Conservation (phyloP, 2,797 vertebrate species). For the Nothura maculosa region DNA sequence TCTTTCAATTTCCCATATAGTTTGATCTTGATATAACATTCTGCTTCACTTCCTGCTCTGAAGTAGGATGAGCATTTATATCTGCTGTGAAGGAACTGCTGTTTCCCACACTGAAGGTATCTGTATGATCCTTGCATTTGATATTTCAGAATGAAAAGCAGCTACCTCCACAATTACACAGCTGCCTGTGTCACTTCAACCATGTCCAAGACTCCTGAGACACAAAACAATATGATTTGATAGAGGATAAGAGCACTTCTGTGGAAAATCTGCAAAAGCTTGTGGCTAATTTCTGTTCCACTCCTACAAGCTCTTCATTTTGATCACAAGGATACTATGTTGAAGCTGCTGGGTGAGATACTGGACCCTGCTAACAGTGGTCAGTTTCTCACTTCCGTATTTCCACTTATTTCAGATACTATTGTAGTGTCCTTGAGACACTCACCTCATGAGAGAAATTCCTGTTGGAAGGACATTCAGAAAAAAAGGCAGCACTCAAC, state of each 20-base stretch:
- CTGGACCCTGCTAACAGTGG: not conserved
- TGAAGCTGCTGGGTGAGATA: not conserved
- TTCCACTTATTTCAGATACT: conserved; percentile 2
- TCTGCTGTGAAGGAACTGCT: not conserved
- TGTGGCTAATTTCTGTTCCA: not conserved
- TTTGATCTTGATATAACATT: not conserved
- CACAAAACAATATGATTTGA: not conserved
- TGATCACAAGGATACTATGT: not conserved
- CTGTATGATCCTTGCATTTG: not conserved
- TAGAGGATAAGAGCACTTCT: not conserved
- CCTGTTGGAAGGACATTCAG: not conserved
- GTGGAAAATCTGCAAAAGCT: not conserved
- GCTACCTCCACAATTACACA: not conserved
- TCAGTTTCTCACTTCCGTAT: not conserved
- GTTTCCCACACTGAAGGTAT: not conserved
- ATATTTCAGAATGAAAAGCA: not conserved
- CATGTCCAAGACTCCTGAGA: not conserved
- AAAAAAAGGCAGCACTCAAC: not conserved
- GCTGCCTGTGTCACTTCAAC: not conserved
- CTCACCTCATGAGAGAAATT: not conserved
- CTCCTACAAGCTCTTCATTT: not conserved
- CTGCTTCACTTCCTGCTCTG: conserved; percentile 1
- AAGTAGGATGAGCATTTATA: not conserved
- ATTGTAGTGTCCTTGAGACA: not conserved
- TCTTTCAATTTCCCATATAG: not conserved